A percentile compares a stretch with the other conserved stretches of the same genome.
These are phyloP conservation scores for Pecten maximus DNA, from an alignment of 2,888 invertebrate genomes.

Conservation along the genomic window DNA sequence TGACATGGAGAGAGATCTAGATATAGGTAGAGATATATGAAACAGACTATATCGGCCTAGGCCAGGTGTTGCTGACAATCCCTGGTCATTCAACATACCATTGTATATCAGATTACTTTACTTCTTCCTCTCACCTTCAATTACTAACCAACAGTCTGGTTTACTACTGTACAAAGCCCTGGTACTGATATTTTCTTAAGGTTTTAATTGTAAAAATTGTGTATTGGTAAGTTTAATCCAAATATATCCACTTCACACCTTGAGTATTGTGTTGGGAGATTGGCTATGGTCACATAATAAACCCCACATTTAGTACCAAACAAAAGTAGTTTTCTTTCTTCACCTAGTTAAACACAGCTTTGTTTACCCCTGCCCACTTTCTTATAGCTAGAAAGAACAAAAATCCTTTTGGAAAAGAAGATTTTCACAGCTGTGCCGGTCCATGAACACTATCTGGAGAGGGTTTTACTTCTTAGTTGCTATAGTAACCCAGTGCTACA, in stretches of 20 bases:
- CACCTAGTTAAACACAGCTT: neutral
- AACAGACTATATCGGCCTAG: neutral
- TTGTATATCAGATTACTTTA: conserved; percentile 27
- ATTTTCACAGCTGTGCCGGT: conserved; percentile 24
- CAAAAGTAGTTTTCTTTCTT: conserved; percentile 33
- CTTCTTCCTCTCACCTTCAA: neutral
- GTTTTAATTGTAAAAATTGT: neutral
- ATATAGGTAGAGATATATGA: neutral
- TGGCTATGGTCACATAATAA: neutral
- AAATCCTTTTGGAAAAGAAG: neutral
- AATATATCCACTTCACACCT: conserved; percentile 30
- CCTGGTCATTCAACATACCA: conserved; percentile 8
- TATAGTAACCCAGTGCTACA: conserved; percentile 1
- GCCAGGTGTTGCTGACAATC: conserved; percentile 8
- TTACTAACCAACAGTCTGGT: neutral
- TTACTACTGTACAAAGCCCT: neutral
- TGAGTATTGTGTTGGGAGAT: neutral
- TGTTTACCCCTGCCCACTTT: neutral
- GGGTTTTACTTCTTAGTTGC: neutral
- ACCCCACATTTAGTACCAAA: conserved; percentile 8
- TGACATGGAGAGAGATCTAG: neutral
- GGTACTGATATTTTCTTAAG: conserved; percentile 12
- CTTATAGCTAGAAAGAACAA: neutral
- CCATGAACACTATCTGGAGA: neutral
- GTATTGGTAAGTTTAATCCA: conserved; percentile 15